Conservation (phyloP, 2,113 vertebrate species). For the Actenoides hombroni region DNA sequence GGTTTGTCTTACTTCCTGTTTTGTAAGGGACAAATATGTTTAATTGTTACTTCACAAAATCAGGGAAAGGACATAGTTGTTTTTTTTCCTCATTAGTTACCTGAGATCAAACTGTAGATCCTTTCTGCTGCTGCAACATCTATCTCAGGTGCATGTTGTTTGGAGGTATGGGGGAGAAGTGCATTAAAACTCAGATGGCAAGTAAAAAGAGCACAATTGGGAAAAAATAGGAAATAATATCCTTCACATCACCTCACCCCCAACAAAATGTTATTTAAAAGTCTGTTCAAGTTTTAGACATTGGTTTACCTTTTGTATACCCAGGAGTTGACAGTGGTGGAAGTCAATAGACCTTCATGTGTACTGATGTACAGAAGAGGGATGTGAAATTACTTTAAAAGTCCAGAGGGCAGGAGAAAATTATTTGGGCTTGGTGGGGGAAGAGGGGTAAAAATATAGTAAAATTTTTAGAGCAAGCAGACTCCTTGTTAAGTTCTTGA, state of each 20-base stretch:
- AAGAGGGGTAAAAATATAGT: not conserved
- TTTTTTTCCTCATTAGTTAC: not conserved
- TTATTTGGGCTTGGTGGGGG: not conserved
- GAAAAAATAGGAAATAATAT: not conserved
- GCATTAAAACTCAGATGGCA: not conserved
- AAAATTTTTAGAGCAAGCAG: not conserved
- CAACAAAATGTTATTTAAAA: not conserved
- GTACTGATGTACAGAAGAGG: not conserved
- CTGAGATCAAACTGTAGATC: not conserved
- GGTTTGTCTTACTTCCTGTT: not conserved
- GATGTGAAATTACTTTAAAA: not conserved
- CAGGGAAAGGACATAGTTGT: not conserved
- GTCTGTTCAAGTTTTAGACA: not conserved
- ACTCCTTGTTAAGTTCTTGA: not conserved
- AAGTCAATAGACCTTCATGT: not conserved
- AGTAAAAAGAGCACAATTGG: not conserved
- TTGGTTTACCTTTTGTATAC: not conserved
- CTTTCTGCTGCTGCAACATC: not conserved
- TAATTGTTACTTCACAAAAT: not conserved
- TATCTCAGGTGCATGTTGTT: not conserved
- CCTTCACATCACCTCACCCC: not conserved
- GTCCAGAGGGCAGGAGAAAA: not conserved
- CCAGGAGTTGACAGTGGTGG: not conserved
- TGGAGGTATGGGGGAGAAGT: not conserved
- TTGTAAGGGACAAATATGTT: not conserved